Percentiles rank a stretch among this genome's conserved stretches.
Conservation (phyloP, 2,113 vertebrate species). For the Catharus minimus region DNA sequence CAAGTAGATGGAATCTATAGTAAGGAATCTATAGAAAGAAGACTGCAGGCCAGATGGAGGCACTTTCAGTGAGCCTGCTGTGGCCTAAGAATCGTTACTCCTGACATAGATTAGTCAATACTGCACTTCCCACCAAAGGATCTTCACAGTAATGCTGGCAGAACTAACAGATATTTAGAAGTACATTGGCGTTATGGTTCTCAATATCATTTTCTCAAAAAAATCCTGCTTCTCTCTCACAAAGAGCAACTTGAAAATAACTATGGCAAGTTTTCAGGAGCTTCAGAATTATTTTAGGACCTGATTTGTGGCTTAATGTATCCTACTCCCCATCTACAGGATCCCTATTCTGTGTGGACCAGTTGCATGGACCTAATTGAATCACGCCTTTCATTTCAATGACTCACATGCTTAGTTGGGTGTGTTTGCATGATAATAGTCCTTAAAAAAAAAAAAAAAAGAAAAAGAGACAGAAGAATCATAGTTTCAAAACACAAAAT, state of each 20-base stretch:
- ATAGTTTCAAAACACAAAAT: not conserved
- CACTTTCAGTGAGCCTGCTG: not conserved
- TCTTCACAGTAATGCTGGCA: not conserved
- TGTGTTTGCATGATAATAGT: not conserved
- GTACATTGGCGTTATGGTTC: accelerated
- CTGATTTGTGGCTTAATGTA: not conserved
- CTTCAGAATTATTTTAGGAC: not conserved
- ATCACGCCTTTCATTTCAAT: not conserved
- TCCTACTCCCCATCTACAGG: not conserved
- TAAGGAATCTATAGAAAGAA: not conserved
- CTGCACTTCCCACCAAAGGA: not conserved
- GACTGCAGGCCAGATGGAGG: not conserved
- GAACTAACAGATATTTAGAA: not conserved
- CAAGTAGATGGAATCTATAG: not conserved
- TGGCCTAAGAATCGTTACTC: not conserved
- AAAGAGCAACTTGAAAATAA: not conserved
- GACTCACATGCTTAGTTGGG: not conserved
- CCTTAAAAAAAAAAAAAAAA: not conserved
- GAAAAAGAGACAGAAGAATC: not conserved
- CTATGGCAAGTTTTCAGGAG: not conserved
- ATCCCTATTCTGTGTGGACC: not conserved
- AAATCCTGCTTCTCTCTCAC: not conserved
- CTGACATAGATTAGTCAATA: not conserved
- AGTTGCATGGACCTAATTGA: not conserved
- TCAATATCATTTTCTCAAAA: not conserved